Percentiles rank a stretch among this genome's conserved stretches.
phyloP scores from a whole-genome alignment of 2,113 vertebrate genomes.

The Speoplatyrhinus poulsoni region DNA sequence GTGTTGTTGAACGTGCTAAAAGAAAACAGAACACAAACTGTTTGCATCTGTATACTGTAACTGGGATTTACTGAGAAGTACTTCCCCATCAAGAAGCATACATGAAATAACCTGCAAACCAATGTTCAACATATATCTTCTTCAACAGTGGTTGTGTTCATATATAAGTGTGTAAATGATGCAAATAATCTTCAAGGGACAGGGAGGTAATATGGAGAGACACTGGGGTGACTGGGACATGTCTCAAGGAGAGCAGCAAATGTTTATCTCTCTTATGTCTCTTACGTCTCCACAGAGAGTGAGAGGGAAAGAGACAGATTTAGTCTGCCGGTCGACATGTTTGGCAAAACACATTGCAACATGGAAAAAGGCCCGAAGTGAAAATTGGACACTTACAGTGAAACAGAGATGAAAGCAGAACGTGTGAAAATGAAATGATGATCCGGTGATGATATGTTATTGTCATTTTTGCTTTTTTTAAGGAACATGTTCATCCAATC shows the following conservation, averaged over 20 bases:
- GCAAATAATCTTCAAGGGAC: background rate
- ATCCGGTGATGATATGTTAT: background rate
- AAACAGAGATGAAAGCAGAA: background rate
- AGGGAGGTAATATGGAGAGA: background rate
- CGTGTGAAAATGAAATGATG: background rate
- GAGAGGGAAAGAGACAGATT: background rate
- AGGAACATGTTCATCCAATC: background rate
- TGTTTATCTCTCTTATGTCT: conserved; percentile 39
- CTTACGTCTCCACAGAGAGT: background rate
- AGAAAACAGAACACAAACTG: too few relatives aligned
- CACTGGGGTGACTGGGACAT: conserved; percentile 20
- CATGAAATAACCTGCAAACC: too few relatives aligned
- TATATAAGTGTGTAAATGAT: conserved; percentile 13
- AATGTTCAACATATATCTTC: too few relatives aligned
- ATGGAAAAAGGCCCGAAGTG: background rate
- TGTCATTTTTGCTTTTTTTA: background rate
- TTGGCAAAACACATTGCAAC: conserved; percentile 25
- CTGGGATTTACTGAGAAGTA: too few relatives aligned
- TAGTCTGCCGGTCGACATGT: background rate
- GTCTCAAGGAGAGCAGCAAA: conserved; percentile 54
- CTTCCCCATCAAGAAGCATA: too few relatives aligned
- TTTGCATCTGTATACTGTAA: too few relatives aligned
- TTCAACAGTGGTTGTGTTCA: conserved; percentile 1
- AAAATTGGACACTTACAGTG: conserved; percentile 3
- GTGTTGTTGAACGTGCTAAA: too few relatives aligned